phyloP scores from a whole-genome alignment of 2,888 invertebrate genomes.

The Nasonovia ribisnigri region DNA sequence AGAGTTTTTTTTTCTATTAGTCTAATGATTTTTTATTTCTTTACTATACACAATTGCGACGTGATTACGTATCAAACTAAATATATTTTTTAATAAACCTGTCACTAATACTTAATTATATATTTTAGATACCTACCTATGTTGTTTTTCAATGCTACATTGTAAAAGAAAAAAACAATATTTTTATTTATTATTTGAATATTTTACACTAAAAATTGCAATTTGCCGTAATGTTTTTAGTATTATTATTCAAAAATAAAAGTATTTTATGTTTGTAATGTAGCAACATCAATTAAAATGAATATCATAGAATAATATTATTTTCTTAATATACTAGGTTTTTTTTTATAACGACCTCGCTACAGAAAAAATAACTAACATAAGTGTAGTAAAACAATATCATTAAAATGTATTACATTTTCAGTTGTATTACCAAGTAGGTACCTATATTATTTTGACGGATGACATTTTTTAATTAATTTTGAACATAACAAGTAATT shows the following conservation, averaged over 20 bases:
- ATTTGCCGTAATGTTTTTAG: neutral
- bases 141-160: no score
- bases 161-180: no score
- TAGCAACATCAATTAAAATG: neutral
- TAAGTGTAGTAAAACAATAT: neutral
- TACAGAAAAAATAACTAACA: neutral
- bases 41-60: neutral
- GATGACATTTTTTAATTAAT: neutral
- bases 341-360: neutral
- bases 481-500: neutral
- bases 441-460: neutral
- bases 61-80: neutral
- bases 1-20: neutral
- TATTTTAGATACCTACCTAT: no score
- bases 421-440: neutral
- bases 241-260: neutral
- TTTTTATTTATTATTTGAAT: no score
- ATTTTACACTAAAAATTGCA: neutral
- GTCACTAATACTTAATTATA: no score
- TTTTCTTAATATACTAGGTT: neutral
- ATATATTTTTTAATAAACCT: no score
- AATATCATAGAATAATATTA: neutral
- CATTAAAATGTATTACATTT: neutral
- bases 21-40: neutral
- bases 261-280: neutral